Evolutionary conservation across 2,888 invertebrate species (phyloP), one percentile per base, ranked within the genome.

Genomic region (Norana najaformis): DNA sequence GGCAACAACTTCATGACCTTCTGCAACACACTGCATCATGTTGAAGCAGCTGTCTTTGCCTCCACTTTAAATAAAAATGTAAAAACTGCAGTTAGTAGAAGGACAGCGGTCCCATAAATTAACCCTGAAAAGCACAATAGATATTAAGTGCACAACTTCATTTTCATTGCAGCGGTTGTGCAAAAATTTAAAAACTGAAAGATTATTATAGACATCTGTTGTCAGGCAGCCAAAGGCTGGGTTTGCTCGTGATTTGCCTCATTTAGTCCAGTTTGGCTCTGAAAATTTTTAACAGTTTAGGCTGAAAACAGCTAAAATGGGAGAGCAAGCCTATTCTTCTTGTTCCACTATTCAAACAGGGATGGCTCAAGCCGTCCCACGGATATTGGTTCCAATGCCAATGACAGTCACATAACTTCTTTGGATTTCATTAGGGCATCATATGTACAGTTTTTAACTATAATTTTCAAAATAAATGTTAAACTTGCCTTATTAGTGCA

Each of bases 1-100:
- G 83, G 98, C 99, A 90, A 99, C 97, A 93, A 99, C 97, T 93
- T 97, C 96, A 95, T 99, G 93, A 89, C 99, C 99, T 94, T 98
- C 97, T 93, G 97, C 97, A 92, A 98, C 96, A 95, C 98, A 99
- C 96, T 98, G 98, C 97, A 99, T 97, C 97, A 99, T 97, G 95
- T 99, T 99, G 96, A 97, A 99, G 95, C 98, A 98, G 96, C 99
- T 99, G 96, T 99, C 99, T 96, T 99, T 99, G 93, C 99, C 99
- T 93, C 99, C 99, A 95, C 99, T 99, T n/a, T n/a, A n/a, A 69
- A 30, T n/a, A 13, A 69, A n/a, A 69, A 5, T 69, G 30, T n/a
- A 0, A 69, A 69, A 69, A 69, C 69, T 30, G 16, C 20, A 47
- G n/a, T 69, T 69, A 69, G 69, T 30, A 53, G 53, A n/a, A 69